phyloP scores from a whole-genome alignment of 1,140 invertebrate species.

The Temnothorax nylanderi region DNA sequence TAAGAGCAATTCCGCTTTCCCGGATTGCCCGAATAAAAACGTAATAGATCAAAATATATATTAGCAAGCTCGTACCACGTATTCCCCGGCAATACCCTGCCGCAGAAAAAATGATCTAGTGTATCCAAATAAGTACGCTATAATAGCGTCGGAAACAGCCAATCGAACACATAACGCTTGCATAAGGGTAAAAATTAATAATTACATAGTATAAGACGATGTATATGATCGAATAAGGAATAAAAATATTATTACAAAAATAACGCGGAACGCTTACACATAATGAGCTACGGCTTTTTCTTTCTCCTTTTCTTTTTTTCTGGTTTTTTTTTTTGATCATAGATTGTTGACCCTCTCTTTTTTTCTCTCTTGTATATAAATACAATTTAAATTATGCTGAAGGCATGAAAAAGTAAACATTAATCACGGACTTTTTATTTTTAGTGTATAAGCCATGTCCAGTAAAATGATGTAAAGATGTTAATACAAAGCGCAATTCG shows the following conservation, averaged over 20 bases:
- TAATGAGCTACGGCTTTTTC: constrained; percentile 51
- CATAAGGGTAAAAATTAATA: constrained; percentile 69
- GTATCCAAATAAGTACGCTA: constrained; percentile 74
- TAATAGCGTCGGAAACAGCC: constrained; percentile 75
- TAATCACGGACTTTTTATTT: constrained; percentile 27
- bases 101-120: constrained; percentile 43
- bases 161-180: constrained; percentile 79
- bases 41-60: constrained; percentile 59
- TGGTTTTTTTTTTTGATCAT: constrained; percentile 41
- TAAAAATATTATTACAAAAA: constrained; percentile 75
- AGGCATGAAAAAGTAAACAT: constrained; percentile 28
- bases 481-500: constrained; percentile 37
- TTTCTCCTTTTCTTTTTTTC: not conserved
- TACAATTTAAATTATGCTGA: constrained; percentile 53
- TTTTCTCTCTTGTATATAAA: constrained; percentile 18
- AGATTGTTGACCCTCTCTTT: constrained; percentile 11
- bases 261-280: constrained; percentile 67
- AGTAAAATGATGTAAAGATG: constrained; percentile 47
- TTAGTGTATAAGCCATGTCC: constrained; percentile 49
- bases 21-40: constrained; percentile 68
- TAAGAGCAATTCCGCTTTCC: constrained; percentile 48
- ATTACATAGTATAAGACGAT: constrained; percentile 61
- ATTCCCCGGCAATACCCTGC: constrained; percentile 13
- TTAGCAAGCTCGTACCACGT: constrained; percentile 54
- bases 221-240: constrained; percentile 66